Base-by-base conservation (phyloP, 2,797 vertebrate genomes). In the Clarias platycephalus region DNA sequence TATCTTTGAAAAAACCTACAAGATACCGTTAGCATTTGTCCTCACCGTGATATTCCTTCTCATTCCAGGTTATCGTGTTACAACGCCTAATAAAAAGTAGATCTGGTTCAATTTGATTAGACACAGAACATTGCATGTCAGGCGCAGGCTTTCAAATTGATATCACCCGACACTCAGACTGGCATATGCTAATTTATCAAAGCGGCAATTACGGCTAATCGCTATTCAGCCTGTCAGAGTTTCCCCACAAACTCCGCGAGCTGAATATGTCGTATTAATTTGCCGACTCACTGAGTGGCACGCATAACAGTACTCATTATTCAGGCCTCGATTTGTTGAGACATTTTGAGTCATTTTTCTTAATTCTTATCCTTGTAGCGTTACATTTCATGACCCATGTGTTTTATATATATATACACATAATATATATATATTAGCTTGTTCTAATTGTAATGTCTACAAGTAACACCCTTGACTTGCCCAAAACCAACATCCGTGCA, bases 181-280 rank as follows among this genome's bases (percentile, higher is more conserved):
- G 79, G n/a, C 31, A 57, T 82, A 82, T 78, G 84, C 63, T 85
- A 84, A 85, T 87, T 86, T 86, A 84, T 83, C 68, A 82, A 84
- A 72, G 80, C 3, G 62, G 83, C 86, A 86, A 89, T 88, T 88
- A 85, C n/a, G n/a, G 70, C 83, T 89, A 86, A 86, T 86, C 85
- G 75, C 66, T 72, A 68, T 76, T 84, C 63, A 62, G 85, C 34
- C 66, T 57, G 40, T 62, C 34, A 82, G 78, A 82, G 83, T n/a
- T 80, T 72, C 82, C 87, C 84, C 79, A 86, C 85, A 86, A 89
- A 88, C 87, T 60, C 86, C 18, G 60, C 5, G 26, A 49, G 44
- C 60, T 44, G 75, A 68, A 79, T 58, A 24, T 80, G 83, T 70
- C 49, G 44, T 67, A 74, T 84, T 74, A 72, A 53, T 76, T 83